These are phyloP conservation scores for Clupea harengus DNA, from an alignment of 2,113 vertebrate genomes.

Conservation along the genomic window DNA sequence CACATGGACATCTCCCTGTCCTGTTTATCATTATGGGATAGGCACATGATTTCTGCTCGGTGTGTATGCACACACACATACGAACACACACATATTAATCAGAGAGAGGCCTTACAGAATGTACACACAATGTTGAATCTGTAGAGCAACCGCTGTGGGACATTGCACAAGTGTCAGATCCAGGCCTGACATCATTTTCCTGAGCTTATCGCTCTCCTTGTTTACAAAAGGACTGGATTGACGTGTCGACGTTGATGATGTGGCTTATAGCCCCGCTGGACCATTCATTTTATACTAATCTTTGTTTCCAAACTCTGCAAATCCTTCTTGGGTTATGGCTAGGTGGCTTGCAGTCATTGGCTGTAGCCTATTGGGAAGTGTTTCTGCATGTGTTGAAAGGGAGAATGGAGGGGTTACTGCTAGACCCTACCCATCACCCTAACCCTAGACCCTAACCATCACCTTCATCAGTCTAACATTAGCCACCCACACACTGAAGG, in stretches of 20 bases:
- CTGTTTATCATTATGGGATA: not conserved
- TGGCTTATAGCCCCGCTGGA: not conserved
- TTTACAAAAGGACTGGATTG: not conserved
- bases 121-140: slow-evolving; percentile 8
- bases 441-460: too few species aligned
- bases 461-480: not conserved
- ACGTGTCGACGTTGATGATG: not conserved
- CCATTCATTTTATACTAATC: not conserved
- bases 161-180: not conserved
- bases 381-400: not conserved
- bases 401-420: too few species aligned
- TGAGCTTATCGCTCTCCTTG: not conserved
- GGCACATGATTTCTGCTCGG: not conserved
- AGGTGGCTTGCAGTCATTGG: not conserved
- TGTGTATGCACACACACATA: not conserved
- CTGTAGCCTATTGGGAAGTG: not conserved
- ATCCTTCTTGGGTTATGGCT: not conserved
- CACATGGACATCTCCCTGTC: not conserved
- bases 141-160: not conserved
- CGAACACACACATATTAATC: not conserved
- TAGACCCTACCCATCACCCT: not conserved
- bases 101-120: not conserved
- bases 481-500: not conserved
- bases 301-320: not conserved
- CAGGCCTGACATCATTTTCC: not conserved